Base-by-base conservation (phyloP, 2,888 invertebrate species). In the Parnassius smintheus region DNA sequence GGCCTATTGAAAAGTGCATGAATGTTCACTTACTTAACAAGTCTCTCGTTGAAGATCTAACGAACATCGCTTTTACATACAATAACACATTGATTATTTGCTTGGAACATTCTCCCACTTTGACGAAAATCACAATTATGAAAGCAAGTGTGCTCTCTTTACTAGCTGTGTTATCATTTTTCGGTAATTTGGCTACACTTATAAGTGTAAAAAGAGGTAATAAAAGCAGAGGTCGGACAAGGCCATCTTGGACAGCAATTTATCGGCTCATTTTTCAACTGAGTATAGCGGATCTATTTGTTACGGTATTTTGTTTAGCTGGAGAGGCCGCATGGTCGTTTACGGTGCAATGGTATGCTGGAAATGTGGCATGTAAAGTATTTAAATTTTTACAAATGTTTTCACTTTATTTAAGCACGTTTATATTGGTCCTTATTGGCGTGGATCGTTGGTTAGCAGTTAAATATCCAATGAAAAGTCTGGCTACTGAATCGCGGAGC, bases 351-450 rank as follows among this genome's bases (percentile, higher is more conserved):
- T 97, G 97, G 97, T 86, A 94, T 55, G 96, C 95, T 12, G 96
- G 96, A 2, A 95, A 96, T 75, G 80, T 93, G 10, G 93, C 94
- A 52, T 97, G 97, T 83, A 97, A 96, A 86, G 70, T 96, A 60
- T 95, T 96, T 75, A 97, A 97, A 82, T 96, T 95, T 71, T 88
- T 95, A 56, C 96, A 97, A 85, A 95, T 96, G 94, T 96, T 96
- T 76, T 94, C 96, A 58, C 88, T 97, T 59, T 96, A 97, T 78
- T 85, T 96, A 67, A 96, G 96, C 65, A 97, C 97, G 0, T 97
- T 96, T 81, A 93, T 97, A 50, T 89, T 96, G 35, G 96, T 97
- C 45, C 91, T 96, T 54, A 96, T 97, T 73, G 96, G 96, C 11
- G 93, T 96, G 53, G 97, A 97, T 77, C 92, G 97, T 61, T 96